phyloP scores from a whole-genome alignment of 2,888 invertebrate species.

The Deilephila elpenor region DNA sequence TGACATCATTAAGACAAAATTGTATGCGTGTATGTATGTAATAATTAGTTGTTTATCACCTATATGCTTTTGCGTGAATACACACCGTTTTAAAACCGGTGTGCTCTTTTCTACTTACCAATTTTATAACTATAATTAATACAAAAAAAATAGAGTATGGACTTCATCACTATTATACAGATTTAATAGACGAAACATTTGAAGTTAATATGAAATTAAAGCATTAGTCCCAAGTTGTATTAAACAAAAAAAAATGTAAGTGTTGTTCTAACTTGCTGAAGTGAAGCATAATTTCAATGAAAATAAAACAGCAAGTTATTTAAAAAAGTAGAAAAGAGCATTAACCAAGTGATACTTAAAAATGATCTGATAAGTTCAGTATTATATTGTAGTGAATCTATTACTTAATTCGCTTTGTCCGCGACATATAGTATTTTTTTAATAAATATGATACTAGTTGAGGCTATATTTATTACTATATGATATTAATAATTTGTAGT shows the following conservation, averaged over 20 bases:
- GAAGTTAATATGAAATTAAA: no score
- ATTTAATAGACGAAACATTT: no score
- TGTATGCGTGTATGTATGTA: slow-evolving; percentile 28
- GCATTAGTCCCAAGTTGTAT: no score
- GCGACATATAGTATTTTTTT: slow-evolving; percentile 73
- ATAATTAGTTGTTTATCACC: slow-evolving; percentile 6
- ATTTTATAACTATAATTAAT: neutral
- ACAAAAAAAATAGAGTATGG: neutral
- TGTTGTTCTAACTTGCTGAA: no score
- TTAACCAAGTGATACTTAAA: slow-evolving; percentile 26
- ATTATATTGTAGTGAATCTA: slow-evolving; percentile 58
- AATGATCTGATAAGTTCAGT: slow-evolving; percentile 62
- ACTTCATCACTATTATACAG: neutral
- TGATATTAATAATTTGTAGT: neutral
- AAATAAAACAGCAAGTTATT: no score
- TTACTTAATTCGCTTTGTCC: slow-evolving; percentile 62
- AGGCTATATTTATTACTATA: slow-evolving; percentile 8
- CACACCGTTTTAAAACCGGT: neutral
- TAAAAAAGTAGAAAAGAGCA: slow-evolving; percentile 10
- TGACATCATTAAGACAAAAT: slow-evolving; percentile 28
- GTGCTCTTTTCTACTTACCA: neutral
- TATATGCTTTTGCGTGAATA: slow-evolving; percentile 13
- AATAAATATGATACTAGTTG: slow-evolving; percentile 39
- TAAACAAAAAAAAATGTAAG: no score
- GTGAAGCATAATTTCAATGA: no score